Percentiles rank a stretch among this genome's conserved stretches.
Conservation (phyloP, 2,888 invertebrate genomes). For the Poecilus cupreus region DNA sequence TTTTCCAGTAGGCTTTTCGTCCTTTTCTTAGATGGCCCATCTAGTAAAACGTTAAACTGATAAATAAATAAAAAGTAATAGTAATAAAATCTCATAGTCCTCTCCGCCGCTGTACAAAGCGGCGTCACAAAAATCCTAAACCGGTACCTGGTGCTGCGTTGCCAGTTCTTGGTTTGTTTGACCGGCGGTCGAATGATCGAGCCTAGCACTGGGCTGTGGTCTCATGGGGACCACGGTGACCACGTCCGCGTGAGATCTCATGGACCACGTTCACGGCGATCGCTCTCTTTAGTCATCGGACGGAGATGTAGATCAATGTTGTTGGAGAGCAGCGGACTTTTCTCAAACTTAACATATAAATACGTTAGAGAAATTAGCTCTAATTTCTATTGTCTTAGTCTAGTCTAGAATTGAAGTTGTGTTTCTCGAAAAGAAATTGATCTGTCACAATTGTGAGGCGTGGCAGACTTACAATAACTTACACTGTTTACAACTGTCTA, state of each 20-base stretch:
- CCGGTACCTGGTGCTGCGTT: conserved; percentile 59
- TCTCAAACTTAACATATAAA: no score
- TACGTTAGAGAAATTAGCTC: no score
- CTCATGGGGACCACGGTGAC: no score
- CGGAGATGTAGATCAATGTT: background rate
- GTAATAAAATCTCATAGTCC: background rate
- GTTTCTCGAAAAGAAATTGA: conserved; percentile 18
- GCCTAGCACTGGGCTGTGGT: background rate
- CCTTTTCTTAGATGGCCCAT: no score
- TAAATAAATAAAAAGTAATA: no score
- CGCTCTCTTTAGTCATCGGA: background rate
- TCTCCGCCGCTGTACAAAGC: conserved; percentile 5
- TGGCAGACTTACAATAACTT: background rate
- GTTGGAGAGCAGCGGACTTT: background rate
- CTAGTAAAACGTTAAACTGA: no score
- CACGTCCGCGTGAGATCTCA: no score
- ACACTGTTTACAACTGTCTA: conserved; percentile 36
- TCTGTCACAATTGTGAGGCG: conserved; percentile 36
- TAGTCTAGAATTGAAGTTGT: background rate
- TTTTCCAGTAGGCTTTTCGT: no score
- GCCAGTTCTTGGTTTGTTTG: conserved; percentile 45
- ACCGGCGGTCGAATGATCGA: conserved; percentile 33
- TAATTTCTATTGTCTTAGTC: no score
- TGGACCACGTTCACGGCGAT: no score
- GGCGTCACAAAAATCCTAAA: conserved; percentile 55